These are phyloP conservation scores for Subanguina moxae DNA, from an alignment of 1,140 invertebrate genomes.

Conservation along the genomic window DNA sequence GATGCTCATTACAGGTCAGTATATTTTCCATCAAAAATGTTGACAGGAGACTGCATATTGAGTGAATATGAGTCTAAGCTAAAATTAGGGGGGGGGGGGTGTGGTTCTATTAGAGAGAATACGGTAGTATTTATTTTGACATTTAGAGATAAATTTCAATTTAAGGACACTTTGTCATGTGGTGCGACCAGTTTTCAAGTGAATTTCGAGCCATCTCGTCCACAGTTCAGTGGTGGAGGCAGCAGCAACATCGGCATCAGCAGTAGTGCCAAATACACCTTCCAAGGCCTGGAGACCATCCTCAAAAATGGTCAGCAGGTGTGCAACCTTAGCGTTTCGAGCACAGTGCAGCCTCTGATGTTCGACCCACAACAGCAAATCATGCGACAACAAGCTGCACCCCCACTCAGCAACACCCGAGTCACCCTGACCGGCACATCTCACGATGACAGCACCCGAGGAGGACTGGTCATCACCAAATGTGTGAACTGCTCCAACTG, in stretches of 20 bases:
- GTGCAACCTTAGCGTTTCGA: constrained; percentile 21
- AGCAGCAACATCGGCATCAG: background rate
- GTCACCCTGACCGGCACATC: background rate
- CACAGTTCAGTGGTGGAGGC: constrained; percentile 14
- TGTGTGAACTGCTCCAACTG: constrained; percentile 45
- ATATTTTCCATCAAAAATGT: no score
- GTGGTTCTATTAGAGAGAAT: no score
- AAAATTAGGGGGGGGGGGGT: no score
- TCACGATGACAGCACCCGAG: background rate
- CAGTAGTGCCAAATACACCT: constrained; percentile 29
- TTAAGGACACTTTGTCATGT: constrained; percentile 42
- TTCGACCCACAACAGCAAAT: constrained; percentile 1
- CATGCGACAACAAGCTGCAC: no score
- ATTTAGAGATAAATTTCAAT: no score
- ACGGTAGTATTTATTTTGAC: no score
- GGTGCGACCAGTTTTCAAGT: constrained; percentile 39
- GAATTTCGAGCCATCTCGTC: constrained; percentile 34
- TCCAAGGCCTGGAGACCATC: constrained; percentile 23
- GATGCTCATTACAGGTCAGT: no score
- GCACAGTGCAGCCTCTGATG: background rate
- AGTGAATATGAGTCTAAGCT: no score
- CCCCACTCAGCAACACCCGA: background rate
- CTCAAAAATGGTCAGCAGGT: constrained; percentile 14
- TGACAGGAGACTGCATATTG: no score
- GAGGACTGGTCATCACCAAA: constrained; percentile 32